Evolutionary conservation across 2,797 vertebrate species (phyloP).

Genomic region (Podarcis siculus): DNA sequence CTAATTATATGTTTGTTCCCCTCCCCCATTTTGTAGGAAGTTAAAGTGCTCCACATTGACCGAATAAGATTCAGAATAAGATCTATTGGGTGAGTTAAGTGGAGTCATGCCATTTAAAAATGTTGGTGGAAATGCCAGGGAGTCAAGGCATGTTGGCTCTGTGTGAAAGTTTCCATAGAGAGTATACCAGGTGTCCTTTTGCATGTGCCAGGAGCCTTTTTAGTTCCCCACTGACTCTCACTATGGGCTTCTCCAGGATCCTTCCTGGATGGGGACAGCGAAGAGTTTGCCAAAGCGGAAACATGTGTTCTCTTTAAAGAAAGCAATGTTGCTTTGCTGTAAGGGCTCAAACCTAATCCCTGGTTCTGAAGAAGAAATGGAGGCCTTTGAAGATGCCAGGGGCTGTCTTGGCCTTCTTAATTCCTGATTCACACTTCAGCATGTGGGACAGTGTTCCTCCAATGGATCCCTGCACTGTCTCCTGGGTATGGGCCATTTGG

Average conservation of each 20-base stretch:
- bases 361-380: not conserved
- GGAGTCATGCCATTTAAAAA: not conserved
- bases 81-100: slow-evolving; percentile 90
- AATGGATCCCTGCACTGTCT: not conserved
- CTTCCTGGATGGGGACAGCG: not conserved
- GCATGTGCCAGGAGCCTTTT: not conserved
- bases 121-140: not conserved
- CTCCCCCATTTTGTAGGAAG: slow-evolving; percentile 81
- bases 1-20: not conserved
- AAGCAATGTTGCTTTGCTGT: not conserved
- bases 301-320: too few relatives aligned
- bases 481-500: not conserved
- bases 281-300: too few relatives aligned
- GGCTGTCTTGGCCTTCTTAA: not conserved
- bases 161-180: not conserved
- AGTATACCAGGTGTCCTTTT: not conserved
- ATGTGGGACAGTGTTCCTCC: not conserved
- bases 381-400: not conserved
- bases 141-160: not conserved
- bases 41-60: slow-evolving; percentile 93
- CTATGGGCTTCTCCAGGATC: not conserved
- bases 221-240: not conserved
- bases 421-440: not conserved
- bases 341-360: not conserved
- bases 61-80: slow-evolving; percentile 87